phyloP scores from a whole-genome alignment of 2,797 vertebrate genomes.

The Acridotheres tristis region DNA sequence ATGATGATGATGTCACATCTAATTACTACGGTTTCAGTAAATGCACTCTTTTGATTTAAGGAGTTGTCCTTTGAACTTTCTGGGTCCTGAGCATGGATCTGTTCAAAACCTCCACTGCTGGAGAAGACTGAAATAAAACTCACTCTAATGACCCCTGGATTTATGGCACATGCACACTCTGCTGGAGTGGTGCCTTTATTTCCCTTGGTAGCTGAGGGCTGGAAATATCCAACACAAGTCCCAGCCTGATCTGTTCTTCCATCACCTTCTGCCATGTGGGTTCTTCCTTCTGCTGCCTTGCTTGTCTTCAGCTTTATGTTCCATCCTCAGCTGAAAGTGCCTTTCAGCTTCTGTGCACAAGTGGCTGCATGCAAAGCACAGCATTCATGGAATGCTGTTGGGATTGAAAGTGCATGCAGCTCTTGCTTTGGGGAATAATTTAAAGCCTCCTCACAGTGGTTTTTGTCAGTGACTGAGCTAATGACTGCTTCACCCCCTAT shows the following conservation, averaged over 20 bases:
- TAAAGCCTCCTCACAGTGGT: background rate
- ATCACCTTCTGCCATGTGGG: background rate
- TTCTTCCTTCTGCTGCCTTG: background rate
- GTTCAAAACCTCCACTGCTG: background rate
- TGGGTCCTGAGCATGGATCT: background rate
- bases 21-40: fast-evolving
- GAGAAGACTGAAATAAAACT: background rate
- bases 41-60: background rate
- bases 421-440: background rate
- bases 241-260: background rate
- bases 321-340: background rate
- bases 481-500: background rate
- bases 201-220: background rate
- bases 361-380: background rate
- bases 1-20: background rate
- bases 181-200: background rate
- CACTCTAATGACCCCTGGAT: background rate
- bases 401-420: background rate
- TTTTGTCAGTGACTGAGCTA: background rate
- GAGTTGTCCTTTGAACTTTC: background rate
- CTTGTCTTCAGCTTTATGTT: background rate
- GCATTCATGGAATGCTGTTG: background rate
- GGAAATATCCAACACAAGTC: background rate
- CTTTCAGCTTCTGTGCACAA: background rate
- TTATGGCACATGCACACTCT: background rate